Evolutionary conservation across 2,113 vertebrate genomes (phyloP).

Genomic region (Meriones unguiculatus): DNA sequence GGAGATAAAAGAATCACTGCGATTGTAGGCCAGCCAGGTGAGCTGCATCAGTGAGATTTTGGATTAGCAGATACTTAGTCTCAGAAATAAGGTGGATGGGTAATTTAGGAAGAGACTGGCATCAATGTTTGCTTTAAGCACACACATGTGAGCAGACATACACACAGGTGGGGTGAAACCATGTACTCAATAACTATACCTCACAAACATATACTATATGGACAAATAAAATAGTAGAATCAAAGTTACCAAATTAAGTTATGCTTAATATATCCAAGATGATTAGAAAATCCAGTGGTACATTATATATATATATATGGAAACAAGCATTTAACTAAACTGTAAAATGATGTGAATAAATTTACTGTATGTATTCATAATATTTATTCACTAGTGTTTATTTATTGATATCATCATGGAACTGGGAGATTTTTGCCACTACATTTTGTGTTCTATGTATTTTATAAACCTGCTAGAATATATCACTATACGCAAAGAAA

Average conservation of each 20-base stretch:
- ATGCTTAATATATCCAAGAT: neutral
- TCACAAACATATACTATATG: neutral
- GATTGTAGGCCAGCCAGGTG: neutral
- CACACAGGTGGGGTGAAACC: too few relatives aligned
- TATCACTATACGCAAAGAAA: neutral
- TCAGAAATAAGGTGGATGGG: neutral
- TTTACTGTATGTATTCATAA: neutral
- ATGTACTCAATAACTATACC: neutral
- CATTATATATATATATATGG: neutral
- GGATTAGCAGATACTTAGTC: neutral
- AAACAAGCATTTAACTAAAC: neutral
- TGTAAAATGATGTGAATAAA: neutral
- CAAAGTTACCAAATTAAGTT: neutral
- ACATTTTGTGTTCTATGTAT: neutral
- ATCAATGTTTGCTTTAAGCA: neutral
- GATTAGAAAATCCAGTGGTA: neutral
- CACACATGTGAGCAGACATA: neutral
- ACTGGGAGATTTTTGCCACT: neutral
- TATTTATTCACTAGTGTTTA: neutral
- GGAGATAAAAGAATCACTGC: neutral
- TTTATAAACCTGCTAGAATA: neutral
- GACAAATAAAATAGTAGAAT: neutral
- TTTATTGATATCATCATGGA: neutral
- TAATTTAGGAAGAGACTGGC: neutral
- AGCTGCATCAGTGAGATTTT: too few relatives aligned